Conservation (phyloP, 2,797 vertebrate species). For the Sylvia borin region DNA sequence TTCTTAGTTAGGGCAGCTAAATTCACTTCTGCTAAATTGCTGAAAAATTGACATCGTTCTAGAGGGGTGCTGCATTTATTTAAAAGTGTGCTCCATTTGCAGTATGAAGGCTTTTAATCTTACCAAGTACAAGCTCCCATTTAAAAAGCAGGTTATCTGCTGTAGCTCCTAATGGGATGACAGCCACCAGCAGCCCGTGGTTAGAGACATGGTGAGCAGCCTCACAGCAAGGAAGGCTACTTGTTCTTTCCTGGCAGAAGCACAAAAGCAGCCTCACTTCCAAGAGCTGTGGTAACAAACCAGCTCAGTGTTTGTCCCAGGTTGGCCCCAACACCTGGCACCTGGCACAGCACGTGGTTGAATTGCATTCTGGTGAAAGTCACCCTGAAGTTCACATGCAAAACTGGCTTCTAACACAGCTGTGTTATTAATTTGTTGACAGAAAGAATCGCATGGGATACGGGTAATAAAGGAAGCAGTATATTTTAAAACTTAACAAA, state of each 20-base stretch:
- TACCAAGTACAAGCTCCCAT: background rate
- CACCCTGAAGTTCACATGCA: slow-evolving; percentile 3
- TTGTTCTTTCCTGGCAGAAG: background rate
- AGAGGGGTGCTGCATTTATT: background rate
- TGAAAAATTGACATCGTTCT: background rate
- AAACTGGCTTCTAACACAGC: slow-evolving; percentile 11
- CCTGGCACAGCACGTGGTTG: background rate
- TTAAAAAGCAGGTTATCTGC: background rate
- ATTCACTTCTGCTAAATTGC: background rate
- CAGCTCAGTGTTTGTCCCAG: background rate
- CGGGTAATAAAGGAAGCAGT: slow-evolving; percentile 60
- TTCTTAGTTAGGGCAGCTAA: background rate
- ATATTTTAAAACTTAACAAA: slow-evolving; percentile 47
- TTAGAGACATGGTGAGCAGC: background rate
- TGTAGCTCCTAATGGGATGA: background rate
- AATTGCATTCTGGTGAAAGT: slow-evolving; percentile 54
- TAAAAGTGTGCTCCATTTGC: background rate
- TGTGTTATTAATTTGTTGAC: slow-evolving; percentile 64
- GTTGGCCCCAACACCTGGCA: background rate
- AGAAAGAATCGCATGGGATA: background rate
- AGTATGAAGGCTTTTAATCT: background rate
- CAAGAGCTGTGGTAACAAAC: background rate
- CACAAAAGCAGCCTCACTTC: background rate
- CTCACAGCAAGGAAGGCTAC: background rate
- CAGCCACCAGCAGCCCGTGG: background rate